phyloP scores from a whole-genome alignment of 2,113 vertebrate species.

The Haemorhous mexicanus region DNA sequence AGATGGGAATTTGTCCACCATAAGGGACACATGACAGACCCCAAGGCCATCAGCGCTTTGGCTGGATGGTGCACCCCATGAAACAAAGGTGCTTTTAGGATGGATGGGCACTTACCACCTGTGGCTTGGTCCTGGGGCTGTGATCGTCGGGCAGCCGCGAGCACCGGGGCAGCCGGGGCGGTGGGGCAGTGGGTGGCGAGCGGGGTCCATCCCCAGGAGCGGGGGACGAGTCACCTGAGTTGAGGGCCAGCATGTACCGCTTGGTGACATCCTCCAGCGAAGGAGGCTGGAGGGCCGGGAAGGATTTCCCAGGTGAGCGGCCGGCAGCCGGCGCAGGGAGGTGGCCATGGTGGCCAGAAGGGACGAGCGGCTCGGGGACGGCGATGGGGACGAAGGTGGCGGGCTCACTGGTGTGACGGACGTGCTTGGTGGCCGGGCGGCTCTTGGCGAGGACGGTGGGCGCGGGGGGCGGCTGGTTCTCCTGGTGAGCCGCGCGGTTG shows the following conservation, averaged over 20 bases:
- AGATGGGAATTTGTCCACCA: neutral
- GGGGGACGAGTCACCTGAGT: conserved; percentile 64
- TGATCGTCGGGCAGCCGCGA: conserved; percentile 68
- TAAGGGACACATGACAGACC: fast-evolving
- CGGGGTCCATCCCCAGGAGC: conserved; percentile 66
- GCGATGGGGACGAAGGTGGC: conserved; percentile 84
- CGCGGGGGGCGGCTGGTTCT: conserved; percentile 44
- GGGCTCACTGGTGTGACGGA: conserved; percentile 89
- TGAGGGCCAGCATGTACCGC: conserved; percentile 82
- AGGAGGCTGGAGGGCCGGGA: conserved; percentile 69
- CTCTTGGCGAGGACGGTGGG: conserved; percentile 54
- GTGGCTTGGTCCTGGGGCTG: conserved; percentile 82
- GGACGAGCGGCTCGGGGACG: conserved; percentile 67
- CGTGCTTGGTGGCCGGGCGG: conserved; percentile 73
- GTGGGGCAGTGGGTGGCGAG: conserved; percentile 64
- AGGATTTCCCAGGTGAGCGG: conserved; percentile 49
- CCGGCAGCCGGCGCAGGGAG: conserved; percentile 41
- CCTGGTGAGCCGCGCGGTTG: conserved; percentile 77
- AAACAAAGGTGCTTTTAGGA: neutral
- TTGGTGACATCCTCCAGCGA: conserved; percentile 89
- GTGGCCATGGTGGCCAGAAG: conserved; percentile 43
- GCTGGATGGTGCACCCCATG: fast-evolving
- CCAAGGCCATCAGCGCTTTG: neutral
- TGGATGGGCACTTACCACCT: conserved; percentile 86
- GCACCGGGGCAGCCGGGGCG: conserved; percentile 65